A percentile compares a stretch with the other conserved stretches of the same genome.
Evolutionary conservation across 92 coral and sea anemone species (phyloP).

Genomic region (Diadumene lineata): DNA sequence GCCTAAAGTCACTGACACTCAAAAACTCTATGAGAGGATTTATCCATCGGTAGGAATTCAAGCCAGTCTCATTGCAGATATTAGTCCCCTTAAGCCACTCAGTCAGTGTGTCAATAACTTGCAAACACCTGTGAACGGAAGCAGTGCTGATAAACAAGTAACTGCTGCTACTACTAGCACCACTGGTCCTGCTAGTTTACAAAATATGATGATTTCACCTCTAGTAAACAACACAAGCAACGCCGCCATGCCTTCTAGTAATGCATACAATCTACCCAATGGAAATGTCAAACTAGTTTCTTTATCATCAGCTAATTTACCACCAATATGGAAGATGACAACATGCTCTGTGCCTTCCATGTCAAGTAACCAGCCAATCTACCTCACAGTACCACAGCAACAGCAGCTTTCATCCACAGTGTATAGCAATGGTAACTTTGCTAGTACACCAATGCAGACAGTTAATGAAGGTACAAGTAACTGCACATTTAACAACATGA

Average conservation of each 20-base stretch:
- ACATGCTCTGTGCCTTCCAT: constrained; percentile 55
- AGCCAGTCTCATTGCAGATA: constrained; percentile 78
- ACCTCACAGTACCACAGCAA: constrained; percentile 32
- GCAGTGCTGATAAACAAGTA: too few relatives aligned
- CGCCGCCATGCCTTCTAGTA: background rate
- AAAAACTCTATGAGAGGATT: constrained; percentile 43
- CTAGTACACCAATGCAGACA: constrained; percentile 5
- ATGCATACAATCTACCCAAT: background rate
- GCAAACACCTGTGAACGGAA: constrained; percentile 47
- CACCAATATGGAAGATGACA: constrained; percentile 45
- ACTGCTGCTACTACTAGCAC: too few relatives aligned
- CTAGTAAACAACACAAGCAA: background rate
- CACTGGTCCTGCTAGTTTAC: constrained; percentile 32
- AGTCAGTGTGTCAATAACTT: constrained; percentile 55
- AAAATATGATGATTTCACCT: constrained; percentile 29
- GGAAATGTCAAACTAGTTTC: constrained; percentile 10
- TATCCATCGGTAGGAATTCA: constrained; percentile 85
- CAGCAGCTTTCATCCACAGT: constrained; percentile 27
- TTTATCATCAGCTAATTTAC: constrained; percentile 32
- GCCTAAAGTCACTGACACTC: constrained; percentile 45
- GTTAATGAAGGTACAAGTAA: background rate
- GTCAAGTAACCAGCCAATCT: constrained; percentile 50
- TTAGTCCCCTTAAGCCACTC: constrained; percentile 81
- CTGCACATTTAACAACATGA: constrained; percentile 8
- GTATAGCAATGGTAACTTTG: background rate